Base-by-base conservation (phyloP, 2,888 invertebrate species). In the Microctonus hyperodae region DNA sequence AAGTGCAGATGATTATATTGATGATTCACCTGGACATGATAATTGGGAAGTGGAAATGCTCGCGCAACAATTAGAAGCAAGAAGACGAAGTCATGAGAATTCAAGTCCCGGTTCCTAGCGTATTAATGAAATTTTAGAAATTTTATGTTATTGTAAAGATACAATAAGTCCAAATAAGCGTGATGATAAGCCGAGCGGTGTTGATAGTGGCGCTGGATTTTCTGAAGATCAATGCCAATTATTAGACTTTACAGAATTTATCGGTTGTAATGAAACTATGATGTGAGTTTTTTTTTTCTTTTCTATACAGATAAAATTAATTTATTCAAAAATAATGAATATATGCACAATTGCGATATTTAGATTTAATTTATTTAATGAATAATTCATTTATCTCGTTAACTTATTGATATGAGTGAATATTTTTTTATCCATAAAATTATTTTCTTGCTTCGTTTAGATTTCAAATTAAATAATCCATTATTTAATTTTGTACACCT, bases 21-120 rank as follows among this genome's bases (percentile, higher is more conserved):
- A 83, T 4, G 78, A 79, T 2, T 79, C 75, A 2, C 71, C 70
- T 23, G 78, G 82, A 6, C 82, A 84, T 69, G 89, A 90, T 70
- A 90, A 91, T 77, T 93, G 93, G 93, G 93, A 93, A 81, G 90
- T 93, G 0, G 88, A 89, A 81, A 91, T 93, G 91, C 83, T 93
- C 40, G 93, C 92, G 0, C 88, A 91, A 71, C 91, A 93, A 80
- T 85, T 93, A 72, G 90, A 90, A 11, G 82, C 84, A 31, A 79
- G 80, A 66, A 79, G 81, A 72, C 75, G 76, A 68, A 79, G 80
- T 68, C 79, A 76, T 77, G 81, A 82, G 71, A 79, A 74, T 66
- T 77, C 81, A 58, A 81, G 81, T 70, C 79, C 83, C 62, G 82
- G 81, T 73, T 83, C 83, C 83, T 83, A 83, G 83, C 83, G 82